Evolutionary conservation across 2,888 invertebrate genomes (phyloP), one percentile per base, ranked within the genome.

Genomic region (Elegia similella): DNA sequence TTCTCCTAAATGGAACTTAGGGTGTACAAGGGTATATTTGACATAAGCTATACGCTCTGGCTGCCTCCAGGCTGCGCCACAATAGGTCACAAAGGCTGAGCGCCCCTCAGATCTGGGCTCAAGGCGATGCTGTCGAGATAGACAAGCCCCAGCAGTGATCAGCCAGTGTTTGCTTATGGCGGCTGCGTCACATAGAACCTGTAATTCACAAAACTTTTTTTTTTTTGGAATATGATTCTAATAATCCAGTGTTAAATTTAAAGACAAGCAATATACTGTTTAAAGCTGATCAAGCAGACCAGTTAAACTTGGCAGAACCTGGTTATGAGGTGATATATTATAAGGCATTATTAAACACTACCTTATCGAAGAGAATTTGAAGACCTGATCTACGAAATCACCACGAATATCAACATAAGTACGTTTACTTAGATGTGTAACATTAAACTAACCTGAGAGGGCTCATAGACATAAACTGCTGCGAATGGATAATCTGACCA

Each of bases 111-210:
- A 68, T 0, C 68, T 61, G 10, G 71, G 66, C 8, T 74, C 74
- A 32, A 72, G 75, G 23, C 70, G 74, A 42, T 80, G 76, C 43
- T 59, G 60, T n/a, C 85, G 80, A 8, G 85, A 80, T 7, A 89
- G 67, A 60, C 89, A 89, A 0, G 86, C 73, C 0, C 78, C 89
- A 7, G 89, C 75, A 7, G 83, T 79, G 23, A 89, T 63, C 17
- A 89, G 62, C 89, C 89, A 89, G 65, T 88, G 84, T 2, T 79
- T 70, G 62, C 81, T 88, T 42, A 89, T 76, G 8, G 78, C 79
- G 10, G 86, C 88, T 13, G 86, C 85, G 58, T 89, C 89, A 62
- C 89, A 89, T 58, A 79, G 76, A 46, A 88, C 76, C 89, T 89
- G 61, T 12, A 46, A 50, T 23, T 55, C 23, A 55, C 13, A 52